Evolutionary conservation across 2,888 invertebrate genomes (phyloP), one percentile per base, ranked within the genome.

Genomic region (Andrena bicolor): DNA sequence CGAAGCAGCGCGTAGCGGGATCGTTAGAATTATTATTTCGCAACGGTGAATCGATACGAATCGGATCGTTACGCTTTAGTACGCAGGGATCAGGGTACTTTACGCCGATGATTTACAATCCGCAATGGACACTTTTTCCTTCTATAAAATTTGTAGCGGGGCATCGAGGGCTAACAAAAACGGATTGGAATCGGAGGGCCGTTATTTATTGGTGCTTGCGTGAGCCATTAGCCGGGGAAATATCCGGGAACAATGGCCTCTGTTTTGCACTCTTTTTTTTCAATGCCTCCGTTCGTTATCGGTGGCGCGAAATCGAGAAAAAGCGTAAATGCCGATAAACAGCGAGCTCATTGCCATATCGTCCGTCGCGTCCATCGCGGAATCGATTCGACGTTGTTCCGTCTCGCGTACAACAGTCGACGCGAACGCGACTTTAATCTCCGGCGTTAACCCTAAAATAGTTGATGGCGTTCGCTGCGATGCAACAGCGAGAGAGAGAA

Each of bases 381-480:
- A 75, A 82, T 32, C 80, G 66, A 23, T 41, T 51, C 30, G 49
- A 66, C 80, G 28, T 73, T 74, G 64, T 65, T 65, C 28, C 49
- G 48, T 16, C 63, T 32, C 58, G 64, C 60, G 26, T 41, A 28
- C 48, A 72, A 63, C 51, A 10, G 16, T 23, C 64, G 53, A 68
- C 73, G 80, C 58, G 61, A 70, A 75, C 53, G 80, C 58, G 71
- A 82, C 72, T 76, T 76, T 80, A 80, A 82, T 82, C 75, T 30
- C 72, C 5, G 10, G 28, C 53, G 65, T 60, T 82, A 20, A 68
- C 16, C 10, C 56, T 58, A 32, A 35, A 80, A 66, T 51, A 32
- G 30, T 16, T 16, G 56, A 82, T 51, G 51, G 63, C 41, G n/a
- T 13, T 64, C 41, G 73, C 28, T 26, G 26, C 51, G 49, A 26